phyloP scores from a whole-genome alignment of 2,797 vertebrate species.

The Corythornis leucogaster region DNA sequence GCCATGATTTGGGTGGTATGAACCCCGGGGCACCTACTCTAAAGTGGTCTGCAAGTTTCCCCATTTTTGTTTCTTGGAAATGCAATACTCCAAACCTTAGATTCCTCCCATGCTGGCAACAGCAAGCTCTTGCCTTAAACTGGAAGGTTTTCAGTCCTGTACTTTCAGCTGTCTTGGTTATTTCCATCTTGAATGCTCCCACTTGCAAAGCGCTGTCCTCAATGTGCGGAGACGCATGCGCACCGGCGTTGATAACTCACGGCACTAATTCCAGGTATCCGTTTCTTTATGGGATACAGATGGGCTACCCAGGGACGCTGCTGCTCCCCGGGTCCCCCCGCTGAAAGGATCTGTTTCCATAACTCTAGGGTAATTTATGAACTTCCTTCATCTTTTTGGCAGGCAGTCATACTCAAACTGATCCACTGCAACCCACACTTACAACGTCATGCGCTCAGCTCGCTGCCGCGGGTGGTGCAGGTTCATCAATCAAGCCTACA shows the following conservation, averaged over 20 bases:
- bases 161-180: not conserved
- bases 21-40: not conserved
- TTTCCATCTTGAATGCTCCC: not conserved
- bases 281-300: not conserved
- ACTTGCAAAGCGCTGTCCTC: not conserved
- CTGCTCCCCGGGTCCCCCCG: not conserved
- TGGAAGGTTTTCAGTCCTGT: slow-evolving; percentile 2
- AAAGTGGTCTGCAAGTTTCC: not conserved
- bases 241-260: not conserved
- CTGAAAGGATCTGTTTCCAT: not conserved
- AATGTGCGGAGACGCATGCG: not conserved
- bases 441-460: not conserved
- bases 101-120: slow-evolving; percentile 9
- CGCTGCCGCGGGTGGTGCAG: not conserved
- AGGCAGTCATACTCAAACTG: not conserved
- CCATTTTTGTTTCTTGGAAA: slow-evolving; percentile 22
- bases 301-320: not conserved
- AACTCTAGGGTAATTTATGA: not conserved
- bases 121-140: not conserved
- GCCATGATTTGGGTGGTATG: not conserved
- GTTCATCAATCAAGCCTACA: not conserved
- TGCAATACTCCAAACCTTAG: not conserved
- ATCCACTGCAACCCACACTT: not conserved
- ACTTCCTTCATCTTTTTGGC: not conserved
- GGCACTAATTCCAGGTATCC: not conserved